phyloP scores from a whole-genome alignment of 2,888 invertebrate species.

The Mythimna vitellina region DNA sequence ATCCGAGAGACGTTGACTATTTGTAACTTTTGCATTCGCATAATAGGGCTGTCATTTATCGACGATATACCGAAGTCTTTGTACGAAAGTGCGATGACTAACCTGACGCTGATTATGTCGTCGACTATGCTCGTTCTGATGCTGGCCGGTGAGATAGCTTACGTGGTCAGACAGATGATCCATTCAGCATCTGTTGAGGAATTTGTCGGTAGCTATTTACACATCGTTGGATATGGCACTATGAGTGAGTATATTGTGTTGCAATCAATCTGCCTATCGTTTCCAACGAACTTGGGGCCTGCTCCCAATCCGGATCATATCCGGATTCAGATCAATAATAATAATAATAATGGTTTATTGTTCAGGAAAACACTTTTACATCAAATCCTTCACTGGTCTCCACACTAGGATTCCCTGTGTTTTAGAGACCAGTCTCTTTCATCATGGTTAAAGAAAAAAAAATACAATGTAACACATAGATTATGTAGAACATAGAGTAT shows the following conservation, averaged over 20 bases:
- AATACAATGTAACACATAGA: too few species aligned
- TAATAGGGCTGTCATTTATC: slow-evolving; percentile 76
- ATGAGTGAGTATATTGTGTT: slow-evolving; percentile 70
- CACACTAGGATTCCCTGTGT: too few species aligned
- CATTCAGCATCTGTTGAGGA: slow-evolving; percentile 75
- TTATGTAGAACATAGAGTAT: too few species aligned
- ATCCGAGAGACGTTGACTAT: slow-evolving; percentile 73
- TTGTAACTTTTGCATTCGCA: slow-evolving; percentile 75
- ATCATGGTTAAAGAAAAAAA: too few species aligned
- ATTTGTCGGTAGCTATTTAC: slow-evolving; percentile 77
- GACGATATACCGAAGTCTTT: slow-evolving; percentile 68
- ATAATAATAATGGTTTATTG: too few species aligned
- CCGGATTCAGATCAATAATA: too few species aligned
- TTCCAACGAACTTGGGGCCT: not conserved
- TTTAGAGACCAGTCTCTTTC: too few species aligned
- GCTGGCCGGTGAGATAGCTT: slow-evolving; percentile 74
- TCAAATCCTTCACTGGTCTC: too few species aligned
- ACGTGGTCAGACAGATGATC: slow-evolving; percentile 70
- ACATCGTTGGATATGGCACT: slow-evolving; percentile 80
- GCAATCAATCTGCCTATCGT: not conserved
- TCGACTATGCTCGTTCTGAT: slow-evolving; percentile 70
- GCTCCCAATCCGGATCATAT: too few species aligned
- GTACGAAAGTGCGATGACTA: slow-evolving; percentile 60
- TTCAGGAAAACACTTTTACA: too few species aligned
- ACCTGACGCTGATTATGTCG: slow-evolving; percentile 66